Percentiles rank a stretch among this genome's conserved stretches.
Conservation (phyloP, 2,888 invertebrate genomes). For the Drosophila mayaguana region DNA sequence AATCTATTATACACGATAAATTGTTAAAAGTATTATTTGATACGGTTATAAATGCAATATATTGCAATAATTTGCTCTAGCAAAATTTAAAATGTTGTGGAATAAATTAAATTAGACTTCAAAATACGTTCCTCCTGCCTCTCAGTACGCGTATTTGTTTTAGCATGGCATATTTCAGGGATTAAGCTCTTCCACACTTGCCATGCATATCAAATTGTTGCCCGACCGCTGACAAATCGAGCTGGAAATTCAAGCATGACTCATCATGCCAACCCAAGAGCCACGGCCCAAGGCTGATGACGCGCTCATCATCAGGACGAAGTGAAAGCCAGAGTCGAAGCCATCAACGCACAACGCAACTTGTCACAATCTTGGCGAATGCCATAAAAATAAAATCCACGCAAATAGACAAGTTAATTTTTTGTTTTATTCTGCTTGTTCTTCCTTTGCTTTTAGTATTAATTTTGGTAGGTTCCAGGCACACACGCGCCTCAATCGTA, state of each 20-base stretch:
- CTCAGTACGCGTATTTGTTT: neutral
- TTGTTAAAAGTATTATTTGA: no score
- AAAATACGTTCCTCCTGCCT: neutral
- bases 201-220: conserved; percentile 45
- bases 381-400: conserved; percentile 64
- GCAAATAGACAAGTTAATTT: conserved; percentile 69
- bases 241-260: conserved; percentile 40
- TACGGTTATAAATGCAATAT: no score
- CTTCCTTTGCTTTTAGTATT: conserved; percentile 30
- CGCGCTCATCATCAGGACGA: conserved; percentile 31
- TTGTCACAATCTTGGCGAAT: conserved; percentile 40
- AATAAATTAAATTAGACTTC: neutral
- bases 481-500: conserved; percentile 47
- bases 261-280: conserved; percentile 30
- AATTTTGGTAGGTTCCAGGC: conserved; percentile 23
- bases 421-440: conserved; percentile 11
- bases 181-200: conserved; percentile 27
- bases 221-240: conserved; percentile 17
- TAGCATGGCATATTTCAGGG: conserved; percentile 13
- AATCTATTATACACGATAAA: no score
- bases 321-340: conserved; percentile 15
- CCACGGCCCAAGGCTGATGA: conserved; percentile 32
- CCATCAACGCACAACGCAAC: conserved; percentile 29
- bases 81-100: neutral
- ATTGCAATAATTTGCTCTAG: neutral